Evolutionary conservation across 2,888 invertebrate species (phyloP), one percentile per base, ranked within the genome.

Genomic region (Xanthorhoe designata): DNA sequence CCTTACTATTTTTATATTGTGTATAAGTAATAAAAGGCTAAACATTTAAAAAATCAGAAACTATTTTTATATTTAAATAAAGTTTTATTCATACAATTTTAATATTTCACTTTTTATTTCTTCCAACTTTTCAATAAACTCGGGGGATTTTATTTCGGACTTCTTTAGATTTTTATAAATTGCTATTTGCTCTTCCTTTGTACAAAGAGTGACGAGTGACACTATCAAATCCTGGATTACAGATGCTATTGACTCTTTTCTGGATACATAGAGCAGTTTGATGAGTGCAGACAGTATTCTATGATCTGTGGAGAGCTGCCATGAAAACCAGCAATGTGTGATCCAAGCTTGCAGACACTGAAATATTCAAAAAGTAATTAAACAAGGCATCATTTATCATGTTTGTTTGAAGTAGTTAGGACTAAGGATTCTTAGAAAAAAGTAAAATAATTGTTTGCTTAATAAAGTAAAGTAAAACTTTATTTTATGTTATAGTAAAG

Each of bases 311-410:
- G 78, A 72, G 6, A 88, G 71, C 64, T 78, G 82, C 91, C 90
- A 92, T 9, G 82, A 78, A 63, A 88, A 89, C 92, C 92, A 92
- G 69, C 89, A 88, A 68, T 90, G 78, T 65, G 77, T 86, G 15
- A 89, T 76, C 92, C 92, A 93, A 66, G 76, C 82, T 71, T 86
- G 76, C 0, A 91, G 77, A 68, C 88, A 88, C 92, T 92, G 83
- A 58, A 29, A 57, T 32, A 32, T 2, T 7, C 2, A 32, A 32
- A 32, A 7, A 32, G 32, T 7, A 6, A 32, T 6, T 32, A 32
- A 32, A 32, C 32, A 24, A 24, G 24, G 24, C 24, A 24, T 24
- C 24, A 24, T 38, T 5, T 7, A 42, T 13, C n/a, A 42, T 2
- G 3, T n/a, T 8, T 13, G 10, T 38, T 10, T 49, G 52, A 10